Base-by-base conservation (phyloP, 92 coral and sea anemone genomes). In the Paramuricea clavata region DNA sequence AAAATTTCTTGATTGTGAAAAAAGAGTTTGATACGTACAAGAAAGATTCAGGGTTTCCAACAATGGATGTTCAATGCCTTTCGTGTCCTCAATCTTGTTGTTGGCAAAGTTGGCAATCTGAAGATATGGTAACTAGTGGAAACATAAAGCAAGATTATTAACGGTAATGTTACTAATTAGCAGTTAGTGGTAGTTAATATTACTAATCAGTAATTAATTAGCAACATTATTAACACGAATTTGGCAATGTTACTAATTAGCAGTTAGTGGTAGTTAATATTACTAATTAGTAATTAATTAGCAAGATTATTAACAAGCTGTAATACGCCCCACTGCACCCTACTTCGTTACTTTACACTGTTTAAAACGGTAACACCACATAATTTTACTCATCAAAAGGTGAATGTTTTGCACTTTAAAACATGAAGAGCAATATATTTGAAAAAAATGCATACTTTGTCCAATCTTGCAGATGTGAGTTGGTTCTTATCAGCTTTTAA, bases 51-150 rank as follows among this genome's bases (percentile, higher is more conserved):
- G 92, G 25, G 87, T 95, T 86, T 96, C 99, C 91, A 96, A 39
- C 36, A 96, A 85, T 13, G 99, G 99, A 74, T 96, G 99, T 34
- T 91, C 93, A 59, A 96, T 91, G 42, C 99, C 99, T 69, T 94
- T 94, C 76, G 98, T 96, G 81, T 92, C 95, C 92, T 91, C 92
- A 36, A 96, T 91, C 70, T 88, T 96, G 90, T 96, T 96, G 91
- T 91, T 93, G 31, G 98, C 93, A 90, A 96, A 93, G 70, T 98
- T 94, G 80, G 99, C 99, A 82, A 94, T 90, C 86, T 96, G 99
- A 21, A 96, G 89, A 76, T 96, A 96, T 32, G 99, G 99, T 19
- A 96, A 85, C 99, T 96, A 70, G 43, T 42, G 41, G 49, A 35
- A 43, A 74, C 10, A 39, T 39, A 72, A 72, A 69, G 3, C n/a